Evolutionary conservation across 2,888 invertebrate genomes (phyloP), one percentile per base, ranked within the genome.

Genomic region (Lithodes maja): DNA sequence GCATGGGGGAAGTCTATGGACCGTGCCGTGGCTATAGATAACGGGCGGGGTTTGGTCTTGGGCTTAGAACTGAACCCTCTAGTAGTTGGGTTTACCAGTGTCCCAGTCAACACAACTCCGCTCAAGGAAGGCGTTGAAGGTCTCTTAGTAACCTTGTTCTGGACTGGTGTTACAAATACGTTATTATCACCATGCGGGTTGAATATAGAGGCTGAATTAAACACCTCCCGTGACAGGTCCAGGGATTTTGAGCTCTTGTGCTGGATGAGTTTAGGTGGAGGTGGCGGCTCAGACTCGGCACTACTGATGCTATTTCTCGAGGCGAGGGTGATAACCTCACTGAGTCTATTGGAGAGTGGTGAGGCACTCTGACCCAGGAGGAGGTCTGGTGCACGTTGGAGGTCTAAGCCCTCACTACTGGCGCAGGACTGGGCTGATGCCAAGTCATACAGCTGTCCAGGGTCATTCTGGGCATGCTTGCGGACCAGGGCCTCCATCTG

Each of bases 311-410:
- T 3, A n/a, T 71, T 12, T 17, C 71, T 71, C 15, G 2, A 17
- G 17, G 12, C 17, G 12, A 17, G 5, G n/a, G 1, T 71, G 17
- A 71, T 71, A 3, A 17, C 17, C 71, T n/a, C 2, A n/a, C 17
- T 17, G 17, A 3, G 17, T 17, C 71, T 12, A 17, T 17, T n/a
- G 12, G 71, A 71, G n/a, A 12, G n/a, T 5, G n/a, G n/a, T 17
- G 71, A n/a, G n/a, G 71, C n/a, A 17, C 2, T 71, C 71, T 71
- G 71, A 5, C 71, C 71, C 71, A n/a, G 17, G 71, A 71, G 71
- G 71, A 71, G 12, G 17, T 71, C 71, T 71, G 71, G 71, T 71
- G 71, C 71, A 3, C 71, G 71, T 2, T 71, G 71, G 71, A 71
- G 15, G 2, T 71, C 71, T 17, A 71, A 17, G n/a, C 71, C 12